These are phyloP conservation scores for Tachyglossus aculeatus DNA, from an alignment of 2,797 vertebrate genomes.

Conservation along the genomic window DNA sequence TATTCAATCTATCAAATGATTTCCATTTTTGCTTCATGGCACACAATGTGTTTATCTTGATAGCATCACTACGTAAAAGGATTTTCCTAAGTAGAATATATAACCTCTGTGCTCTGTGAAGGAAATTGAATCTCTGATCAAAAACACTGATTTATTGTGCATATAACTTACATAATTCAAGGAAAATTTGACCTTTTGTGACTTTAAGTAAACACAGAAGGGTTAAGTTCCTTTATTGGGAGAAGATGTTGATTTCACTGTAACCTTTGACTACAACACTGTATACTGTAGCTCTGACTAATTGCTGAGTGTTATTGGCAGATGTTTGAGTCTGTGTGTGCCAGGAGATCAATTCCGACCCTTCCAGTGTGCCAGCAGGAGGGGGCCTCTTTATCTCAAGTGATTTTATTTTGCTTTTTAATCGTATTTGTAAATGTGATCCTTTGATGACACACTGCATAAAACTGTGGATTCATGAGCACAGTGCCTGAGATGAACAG, in stretches of 20 bases:
- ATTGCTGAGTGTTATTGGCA: constrained; percentile 66
- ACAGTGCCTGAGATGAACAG: constrained; percentile 26
- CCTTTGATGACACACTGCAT: constrained; percentile 45
- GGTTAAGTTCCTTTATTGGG: constrained; percentile 44
- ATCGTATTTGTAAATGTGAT: constrained; percentile 65
- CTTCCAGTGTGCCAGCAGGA: constrained; percentile 54
- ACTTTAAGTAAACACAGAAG: constrained; percentile 2
- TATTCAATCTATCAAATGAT: too few species aligned
- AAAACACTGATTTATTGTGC: neutral
- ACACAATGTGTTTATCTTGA: too few species aligned
- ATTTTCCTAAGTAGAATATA: neutral
- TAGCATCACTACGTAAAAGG: neutral
- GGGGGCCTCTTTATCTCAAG: constrained; percentile 64
- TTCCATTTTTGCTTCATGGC: neutral
- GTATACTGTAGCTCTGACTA: constrained; percentile 44
- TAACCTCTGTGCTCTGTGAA: neutral
- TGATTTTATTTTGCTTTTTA: constrained; percentile 64
- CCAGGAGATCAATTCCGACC: constrained; percentile 66
- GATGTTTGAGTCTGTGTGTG: constrained; percentile 27
- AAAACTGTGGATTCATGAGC: constrained; percentile 53
- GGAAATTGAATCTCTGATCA: neutral
- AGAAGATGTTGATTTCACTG: constrained; percentile 61
- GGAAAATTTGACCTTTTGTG: neutral
- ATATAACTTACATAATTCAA: neutral
- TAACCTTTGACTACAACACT: constrained; percentile 45